Percentiles rank a stretch among this genome's conserved stretches.
phyloP scores from a whole-genome alignment of 2,888 invertebrate genomes.

The Melieria crassipennis region DNA sequence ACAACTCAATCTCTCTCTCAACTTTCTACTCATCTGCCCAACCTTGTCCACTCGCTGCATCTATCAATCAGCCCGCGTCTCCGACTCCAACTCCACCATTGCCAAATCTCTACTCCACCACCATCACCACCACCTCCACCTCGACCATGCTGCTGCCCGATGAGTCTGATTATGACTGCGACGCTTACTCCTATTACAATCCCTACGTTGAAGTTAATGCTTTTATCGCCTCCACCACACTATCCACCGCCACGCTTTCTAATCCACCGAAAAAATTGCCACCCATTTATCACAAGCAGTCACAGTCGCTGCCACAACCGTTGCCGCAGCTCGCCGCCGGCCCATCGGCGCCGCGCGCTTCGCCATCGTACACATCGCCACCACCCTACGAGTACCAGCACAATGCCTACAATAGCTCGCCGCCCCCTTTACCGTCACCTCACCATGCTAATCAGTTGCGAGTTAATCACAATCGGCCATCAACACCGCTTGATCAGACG shows the following conservation, averaged over 20 bases:
- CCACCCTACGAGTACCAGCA: constrained; percentile 33
- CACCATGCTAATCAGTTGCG: constrained; percentile 40
- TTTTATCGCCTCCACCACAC: constrained; percentile 32
- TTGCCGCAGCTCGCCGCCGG: constrained; percentile 34
- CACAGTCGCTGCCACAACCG: constrained; percentile 38
- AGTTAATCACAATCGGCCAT: constrained; percentile 35
- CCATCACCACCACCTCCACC: constrained; percentile 45
- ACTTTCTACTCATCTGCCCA: too few relatives aligned
- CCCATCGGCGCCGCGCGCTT: constrained; percentile 41
- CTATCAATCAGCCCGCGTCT: constrained; percentile 5
- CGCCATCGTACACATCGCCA: constrained; percentile 38
- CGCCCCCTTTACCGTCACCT: constrained; percentile 43
- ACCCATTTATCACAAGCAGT: constrained; percentile 40
- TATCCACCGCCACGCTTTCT: constrained; percentile 41
- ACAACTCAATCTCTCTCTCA: neutral
- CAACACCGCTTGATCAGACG: constrained; percentile 37
- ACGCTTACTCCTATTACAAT: constrained; percentile 48
- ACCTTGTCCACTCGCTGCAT: neutral
- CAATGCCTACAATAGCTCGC: constrained; percentile 33
- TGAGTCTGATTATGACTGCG: constrained; percentile 49
- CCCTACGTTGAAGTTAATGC: constrained; percentile 55
- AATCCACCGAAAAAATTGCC: constrained; percentile 40
- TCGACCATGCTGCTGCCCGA: constrained; percentile 47
- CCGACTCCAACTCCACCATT: constrained; percentile 5
- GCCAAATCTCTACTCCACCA: constrained; percentile 36